These are phyloP conservation scores for Oryctes rhinoceros DNA, from an alignment of 1,140 invertebrate genomes.

Conservation along the genomic window DNA sequence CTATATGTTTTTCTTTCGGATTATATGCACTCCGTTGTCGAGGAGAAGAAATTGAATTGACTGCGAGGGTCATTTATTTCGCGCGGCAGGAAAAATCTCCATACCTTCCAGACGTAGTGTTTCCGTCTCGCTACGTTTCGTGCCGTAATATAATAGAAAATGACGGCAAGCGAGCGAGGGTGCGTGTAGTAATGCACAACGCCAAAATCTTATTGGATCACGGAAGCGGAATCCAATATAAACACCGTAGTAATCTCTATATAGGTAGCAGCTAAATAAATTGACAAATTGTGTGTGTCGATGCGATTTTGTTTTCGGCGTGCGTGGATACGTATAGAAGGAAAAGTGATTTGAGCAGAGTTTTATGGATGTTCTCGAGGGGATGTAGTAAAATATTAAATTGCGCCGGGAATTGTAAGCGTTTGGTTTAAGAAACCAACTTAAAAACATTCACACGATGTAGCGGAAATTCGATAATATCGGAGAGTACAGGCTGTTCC, in stretches of 20 bases:
- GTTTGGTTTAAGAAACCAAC: too few relatives aligned
- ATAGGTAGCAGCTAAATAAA: constrained; percentile 1
- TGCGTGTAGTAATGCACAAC: background rate
- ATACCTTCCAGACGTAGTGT: background rate
- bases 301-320: constrained; percentile 23
- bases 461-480: too few relatives aligned
- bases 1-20: background rate
- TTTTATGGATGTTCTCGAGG: constrained; percentile 25
- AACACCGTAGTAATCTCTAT: constrained; percentile 10
- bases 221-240: constrained; percentile 13
- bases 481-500: too few relatives aligned
- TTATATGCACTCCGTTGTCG: background rate
- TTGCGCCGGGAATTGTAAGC: background rate
- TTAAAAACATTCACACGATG: too few relatives aligned
- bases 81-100: background rate
- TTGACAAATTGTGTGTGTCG: constrained; percentile 33
- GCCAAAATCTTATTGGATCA: constrained; percentile 1
- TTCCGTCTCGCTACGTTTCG: background rate
- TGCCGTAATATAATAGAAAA: constrained; percentile 11
- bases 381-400: background rate
- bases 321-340: background rate
- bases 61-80: constrained; percentile 17
- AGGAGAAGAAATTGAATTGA: constrained; percentile 4
- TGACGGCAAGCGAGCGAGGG: background rate
- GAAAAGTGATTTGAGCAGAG: background rate